Evolutionary conservation across 2,888 invertebrate species (phyloP).

Genomic region (Volucella bombylans): DNA sequence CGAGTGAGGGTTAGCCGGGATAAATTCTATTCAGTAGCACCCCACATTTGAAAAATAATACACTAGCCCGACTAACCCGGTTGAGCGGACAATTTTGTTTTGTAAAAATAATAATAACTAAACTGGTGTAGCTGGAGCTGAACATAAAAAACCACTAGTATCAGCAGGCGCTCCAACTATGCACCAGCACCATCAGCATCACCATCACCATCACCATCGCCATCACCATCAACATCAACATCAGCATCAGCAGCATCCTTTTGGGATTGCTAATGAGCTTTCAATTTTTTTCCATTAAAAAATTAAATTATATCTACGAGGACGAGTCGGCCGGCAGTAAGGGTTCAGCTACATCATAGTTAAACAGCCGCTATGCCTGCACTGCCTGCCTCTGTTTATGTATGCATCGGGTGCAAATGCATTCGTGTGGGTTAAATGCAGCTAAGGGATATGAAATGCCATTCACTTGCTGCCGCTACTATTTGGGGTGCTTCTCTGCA

Average conservation of each 20-base stretch:
- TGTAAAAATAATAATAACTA: conserved; percentile 42
- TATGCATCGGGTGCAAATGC: conserved; percentile 34
- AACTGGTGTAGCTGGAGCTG: conserved; percentile 47
- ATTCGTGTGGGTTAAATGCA: conserved; percentile 70
- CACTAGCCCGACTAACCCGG: conserved; percentile 2
- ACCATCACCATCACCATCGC: conserved; percentile 46
- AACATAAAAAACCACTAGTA: conserved; percentile 8
- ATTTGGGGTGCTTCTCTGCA: conserved; percentile 51
- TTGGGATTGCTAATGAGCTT: conserved; percentile 72
- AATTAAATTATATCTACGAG: conserved; percentile 63
- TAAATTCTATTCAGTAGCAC: not conserved
- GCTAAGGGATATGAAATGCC: conserved; percentile 66
- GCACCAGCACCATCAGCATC: conserved; percentile 53
- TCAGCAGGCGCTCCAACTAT: no score
- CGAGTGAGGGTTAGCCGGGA: not conserved
- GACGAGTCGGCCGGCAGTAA: not conserved
- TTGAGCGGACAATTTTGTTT: conserved; percentile 15
- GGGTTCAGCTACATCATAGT: no score
- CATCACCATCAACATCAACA: conserved; percentile 53
- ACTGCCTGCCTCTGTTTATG: conserved; percentile 17
- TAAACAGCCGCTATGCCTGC: not conserved
- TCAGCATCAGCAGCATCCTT: conserved; percentile 57
- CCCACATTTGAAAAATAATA: not conserved
- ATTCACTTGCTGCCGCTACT: conserved; percentile 52
- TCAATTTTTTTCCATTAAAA: conserved; percentile 66